Conservation (phyloP, 2,888 invertebrate genomes). For the Bembecia ichneumoniformis region DNA sequence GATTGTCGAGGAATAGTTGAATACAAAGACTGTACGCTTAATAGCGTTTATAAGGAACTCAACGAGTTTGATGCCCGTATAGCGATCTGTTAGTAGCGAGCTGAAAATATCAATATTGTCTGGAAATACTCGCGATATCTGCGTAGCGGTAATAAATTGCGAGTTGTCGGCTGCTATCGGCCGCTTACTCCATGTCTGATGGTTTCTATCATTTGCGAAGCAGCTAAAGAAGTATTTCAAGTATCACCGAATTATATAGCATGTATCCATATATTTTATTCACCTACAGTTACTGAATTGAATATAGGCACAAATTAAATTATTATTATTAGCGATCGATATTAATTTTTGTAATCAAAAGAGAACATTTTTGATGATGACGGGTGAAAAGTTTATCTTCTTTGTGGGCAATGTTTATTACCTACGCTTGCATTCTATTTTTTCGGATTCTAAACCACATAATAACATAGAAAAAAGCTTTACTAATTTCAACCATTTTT, state of each 20-base stretch:
- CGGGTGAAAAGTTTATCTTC: too few species aligned
- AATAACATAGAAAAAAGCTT: too few species aligned
- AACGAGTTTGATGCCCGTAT: slow-evolving; percentile 57
- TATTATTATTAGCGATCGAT: too few species aligned
- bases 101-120: slow-evolving; percentile 60
- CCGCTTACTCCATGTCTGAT: slow-evolving; percentile 58
- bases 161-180: slow-evolving; percentile 63
- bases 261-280: too few species aligned
- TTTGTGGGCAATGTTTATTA: too few species aligned
- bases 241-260: slow-evolving; percentile 9
- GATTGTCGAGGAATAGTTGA: neutral
- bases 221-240: slow-evolving; percentile 59
- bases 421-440: too few species aligned
- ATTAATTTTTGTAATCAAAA: too few species aligned
- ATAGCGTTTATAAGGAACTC: slow-evolving; percentile 51
- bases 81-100: slow-evolving; percentile 25
- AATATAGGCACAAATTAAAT: too few species aligned
- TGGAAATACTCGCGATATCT: slow-evolving; percentile 57
- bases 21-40: slow-evolving; percentile 4
- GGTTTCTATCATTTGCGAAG: slow-evolving; percentile 69
- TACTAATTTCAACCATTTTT: too few species aligned
- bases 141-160: slow-evolving; percentile 54
- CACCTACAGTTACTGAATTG: too few species aligned
- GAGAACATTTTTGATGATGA: too few species aligned
- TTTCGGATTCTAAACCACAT: too few species aligned